Evolutionary conservation across 2,113 vertebrate genomes (phyloP), one percentile per base, ranked within the genome.

Genomic region (Zapornia atra): DNA sequence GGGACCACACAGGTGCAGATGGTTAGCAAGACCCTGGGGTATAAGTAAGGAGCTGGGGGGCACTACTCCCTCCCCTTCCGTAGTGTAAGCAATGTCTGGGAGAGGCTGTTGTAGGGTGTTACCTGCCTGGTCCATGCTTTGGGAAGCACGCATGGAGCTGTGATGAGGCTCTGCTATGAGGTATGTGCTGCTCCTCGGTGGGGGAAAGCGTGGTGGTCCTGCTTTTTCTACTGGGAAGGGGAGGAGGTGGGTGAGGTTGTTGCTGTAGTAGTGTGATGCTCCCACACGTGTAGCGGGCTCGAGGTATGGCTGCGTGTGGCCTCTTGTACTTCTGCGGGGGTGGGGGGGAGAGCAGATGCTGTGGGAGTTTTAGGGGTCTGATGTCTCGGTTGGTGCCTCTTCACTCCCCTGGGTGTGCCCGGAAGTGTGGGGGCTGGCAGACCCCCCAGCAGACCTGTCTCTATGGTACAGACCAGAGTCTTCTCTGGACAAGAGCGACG

Each of bases 31-130:
- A 19, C 44, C 7, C 54, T 26, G 19, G 15, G n/a, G 48, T 29
- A 76, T 54, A 80, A 88, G 7, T 12, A 51, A 44, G 51, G 46
- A 70, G 34, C 33, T 17, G 48, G 21, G 13, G 17, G 0, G 0
- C 2, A 0, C 0, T 1, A 2, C 1, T 13, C 1, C 51, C 25
- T 18, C 5, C 1, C 0, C 1, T 42, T 2, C 1, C 6, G 34
- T 1, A 5, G 75, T 1, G 4, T 4, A 17, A 38, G 61, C 0
- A 21, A 10, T 51, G 36, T 3, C 6, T 8, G 48, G 14, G 59
- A 6, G 6, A 6, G 68, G 11, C 14, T 38, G 0, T n/a, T n/a
- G n/a, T n/a, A n/a, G n/a, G n/a, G n/a, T n/a, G n/a, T 5, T 3
- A 4, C 6, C 50, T 26, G 54, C 44, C 14, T 5, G 16, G 11